Conservation (phyloP, 2,113 vertebrate species). For the Clarias magur region DNA sequence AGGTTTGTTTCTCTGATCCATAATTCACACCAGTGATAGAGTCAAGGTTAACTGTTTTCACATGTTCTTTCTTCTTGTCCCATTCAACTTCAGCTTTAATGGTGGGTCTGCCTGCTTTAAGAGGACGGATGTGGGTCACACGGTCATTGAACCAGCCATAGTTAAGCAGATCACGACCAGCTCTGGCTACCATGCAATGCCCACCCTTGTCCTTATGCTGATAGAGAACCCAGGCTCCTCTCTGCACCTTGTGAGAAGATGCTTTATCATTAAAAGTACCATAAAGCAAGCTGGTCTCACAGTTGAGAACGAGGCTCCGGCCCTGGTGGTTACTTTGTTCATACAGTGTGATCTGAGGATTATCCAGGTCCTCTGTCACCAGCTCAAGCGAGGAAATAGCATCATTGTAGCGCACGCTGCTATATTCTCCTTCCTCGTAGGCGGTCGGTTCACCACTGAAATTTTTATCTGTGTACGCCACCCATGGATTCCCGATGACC, state of each 20-base stretch:
- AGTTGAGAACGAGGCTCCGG: not conserved
- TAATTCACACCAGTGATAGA: conserved; percentile 6
- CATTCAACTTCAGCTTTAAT: conserved; percentile 14
- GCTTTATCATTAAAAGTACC: not conserved
- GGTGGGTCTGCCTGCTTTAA: not conserved
- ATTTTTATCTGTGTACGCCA: not conserved
- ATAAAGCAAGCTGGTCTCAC: conserved; percentile 7
- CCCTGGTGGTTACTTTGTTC: not conserved
- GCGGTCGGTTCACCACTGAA: not conserved
- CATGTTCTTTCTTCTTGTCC: not conserved
- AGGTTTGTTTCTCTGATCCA: conserved; percentile 8
- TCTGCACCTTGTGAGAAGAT: conserved; percentile 31
- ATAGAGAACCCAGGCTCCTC: conserved; percentile 29
- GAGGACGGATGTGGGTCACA: conserved; percentile 5
- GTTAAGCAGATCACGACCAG: not conserved
- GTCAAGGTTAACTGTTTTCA: not conserved
- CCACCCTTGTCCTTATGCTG: not conserved
- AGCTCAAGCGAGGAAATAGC: conserved; percentile 14
- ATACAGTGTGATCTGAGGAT: conserved; percentile 36
- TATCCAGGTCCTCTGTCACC: not conserved
- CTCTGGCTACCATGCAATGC: not conserved
- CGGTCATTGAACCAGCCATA: conserved; percentile 5
- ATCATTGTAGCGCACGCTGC: not conserved
- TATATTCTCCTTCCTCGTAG: conserved; percentile 35
- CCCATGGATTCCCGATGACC: conserved; percentile 31